A percentile compares a stretch with the other conserved stretches of the same genome.
phyloP scores from a whole-genome alignment of 2,797 vertebrate genomes.

The Poecilia wingei region DNA sequence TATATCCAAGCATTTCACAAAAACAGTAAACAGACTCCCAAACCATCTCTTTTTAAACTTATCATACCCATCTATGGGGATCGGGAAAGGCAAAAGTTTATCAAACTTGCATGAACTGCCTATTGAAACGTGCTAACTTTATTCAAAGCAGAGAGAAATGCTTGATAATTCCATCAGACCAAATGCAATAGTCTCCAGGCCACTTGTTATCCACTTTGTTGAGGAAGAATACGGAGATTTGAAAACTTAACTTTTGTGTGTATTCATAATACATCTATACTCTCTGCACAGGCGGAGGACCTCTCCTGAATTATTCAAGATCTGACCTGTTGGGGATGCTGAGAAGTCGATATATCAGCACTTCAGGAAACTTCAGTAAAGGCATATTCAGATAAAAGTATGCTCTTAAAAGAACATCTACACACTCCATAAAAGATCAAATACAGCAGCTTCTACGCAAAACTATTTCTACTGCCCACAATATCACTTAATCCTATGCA shows the following conservation, averaged over 20 bases:
- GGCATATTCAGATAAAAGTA: slow-evolving; percentile 33
- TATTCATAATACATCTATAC: slow-evolving; percentile 51
- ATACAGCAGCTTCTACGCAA: slow-evolving; percentile 32
- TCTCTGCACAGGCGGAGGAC: slow-evolving; percentile 44
- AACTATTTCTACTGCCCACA: slow-evolving; percentile 2
- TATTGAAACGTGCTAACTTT: slow-evolving; percentile 30
- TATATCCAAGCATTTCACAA: neutral
- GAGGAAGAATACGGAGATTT: slow-evolving; percentile 53
- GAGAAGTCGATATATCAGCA: slow-evolving; percentile 69
- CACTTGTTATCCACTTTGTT: slow-evolving; percentile 68
- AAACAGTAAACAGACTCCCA: neutral
- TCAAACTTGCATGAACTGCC: slow-evolving; percentile 20
- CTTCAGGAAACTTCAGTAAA: slow-evolving; percentile 61
- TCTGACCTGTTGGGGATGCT: slow-evolving; percentile 67
- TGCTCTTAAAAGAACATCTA: slow-evolving; percentile 41
- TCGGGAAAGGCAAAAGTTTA: slow-evolving; percentile 21
- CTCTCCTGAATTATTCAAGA: slow-evolving; percentile 70
- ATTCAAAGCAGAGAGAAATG: slow-evolving; percentile 37
- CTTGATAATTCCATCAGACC: slow-evolving; percentile 30
- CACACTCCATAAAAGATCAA: slow-evolving; percentile 31
- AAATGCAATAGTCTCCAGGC: slow-evolving; percentile 50
- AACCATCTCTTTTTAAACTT: slow-evolving; percentile 22
- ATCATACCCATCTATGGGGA: neutral
- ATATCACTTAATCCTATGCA: slow-evolving; percentile 46
- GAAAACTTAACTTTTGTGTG: slow-evolving; percentile 53